Base-by-base conservation (phyloP, 1,140 invertebrate genomes). In the Drosophila arizonae region DNA sequence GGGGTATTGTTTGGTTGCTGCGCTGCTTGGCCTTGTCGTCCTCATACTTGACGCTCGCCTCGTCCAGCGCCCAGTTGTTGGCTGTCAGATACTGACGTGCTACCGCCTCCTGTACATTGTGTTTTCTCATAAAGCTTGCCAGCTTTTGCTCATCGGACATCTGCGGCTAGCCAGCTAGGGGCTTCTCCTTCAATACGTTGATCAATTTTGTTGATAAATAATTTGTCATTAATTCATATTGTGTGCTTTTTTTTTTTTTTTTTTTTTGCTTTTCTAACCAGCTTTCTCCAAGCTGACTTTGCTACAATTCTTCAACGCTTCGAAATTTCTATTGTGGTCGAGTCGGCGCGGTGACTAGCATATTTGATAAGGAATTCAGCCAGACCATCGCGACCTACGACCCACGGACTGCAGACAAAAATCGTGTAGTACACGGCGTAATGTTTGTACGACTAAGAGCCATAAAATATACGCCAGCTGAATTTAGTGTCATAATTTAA, bases 111-210 rank as follows among this genome's bases (percentile, higher is more conserved):
- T 13, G 24, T n/a, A 74, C 84, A 30, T 70, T 76, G 79, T 88
- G 64, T 11, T 81, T 76, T 15, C 69, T 36, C 85, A 88, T 87
- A 69, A 87, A 87, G 13, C 60, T 75, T 28, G 52, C 58, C 54
- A 87, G 60, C 84, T 84, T 88, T 71, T 87, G 70, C 67, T 87
- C 84, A 80, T 88, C 43, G 79, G 84, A 79, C 84, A 87, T 87
- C 70, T 79, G 84, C 50, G 36, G 36, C 66, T 58, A 21, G 26
- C 17, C 33, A 50, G 41, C 48, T 39, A 13, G 36, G 11, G 41
- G 45, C 39, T 46, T n/a, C 45, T 67, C 55, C 46, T 46, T 33
- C 50, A 39, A 68, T 39, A 28, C 45, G 41, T n/a, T 30, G 56
- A 61, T 6, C 17, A 68, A 72, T 68, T 61, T 68, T 50, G 33